Percentiles rank a stretch among this genome's conserved stretches.
Evolutionary conservation across 2,797 vertebrate genomes (phyloP).

Genomic region (Pangasius djambal): DNA sequence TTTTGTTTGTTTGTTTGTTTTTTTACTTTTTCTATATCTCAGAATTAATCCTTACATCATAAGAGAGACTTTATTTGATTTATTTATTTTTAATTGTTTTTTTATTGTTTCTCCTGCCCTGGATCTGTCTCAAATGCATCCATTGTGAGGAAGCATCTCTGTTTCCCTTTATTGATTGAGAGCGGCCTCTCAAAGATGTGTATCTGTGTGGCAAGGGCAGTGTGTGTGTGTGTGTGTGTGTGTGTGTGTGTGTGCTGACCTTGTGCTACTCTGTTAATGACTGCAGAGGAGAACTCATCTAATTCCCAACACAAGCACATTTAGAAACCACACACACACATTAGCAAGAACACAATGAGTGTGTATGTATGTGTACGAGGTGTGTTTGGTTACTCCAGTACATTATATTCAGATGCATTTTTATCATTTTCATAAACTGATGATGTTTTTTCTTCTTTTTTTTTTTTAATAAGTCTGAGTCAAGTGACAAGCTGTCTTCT

Average conservation of each 20-base stretch:
- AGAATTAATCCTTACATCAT: not conserved
- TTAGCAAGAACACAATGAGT: not conserved
- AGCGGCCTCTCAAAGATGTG: constrained; percentile 58
- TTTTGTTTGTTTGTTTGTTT: no score
- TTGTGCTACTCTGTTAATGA: constrained; percentile 50
- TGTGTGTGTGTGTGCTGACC: constrained; percentile 50
- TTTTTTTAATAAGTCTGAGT: no score
- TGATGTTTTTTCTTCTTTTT: not conserved
- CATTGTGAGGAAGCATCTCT: constrained; percentile 53
- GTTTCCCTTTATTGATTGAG: constrained; percentile 60
- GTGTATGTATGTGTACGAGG: not conserved
- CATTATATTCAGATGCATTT: not conserved
- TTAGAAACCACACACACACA: constrained; percentile 26
- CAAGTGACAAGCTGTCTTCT: not conserved
- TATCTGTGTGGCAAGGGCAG: constrained; percentile 49
- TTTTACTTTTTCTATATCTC: not conserved
- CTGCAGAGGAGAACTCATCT: constrained; percentile 37
- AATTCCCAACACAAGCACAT: constrained; percentile 39
- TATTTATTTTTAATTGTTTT: not conserved
- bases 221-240: constrained; percentile 36
- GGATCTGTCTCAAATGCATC: constrained; percentile 47
- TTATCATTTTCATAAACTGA: not conserved
- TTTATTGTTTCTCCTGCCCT: constrained; percentile 28
- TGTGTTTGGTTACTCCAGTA: not conserved
- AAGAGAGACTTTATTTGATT: not conserved